Percentiles rank a stretch among this genome's conserved stretches.
Conservation (phyloP, 2,113 vertebrate genomes). For the Centropristis striata region DNA sequence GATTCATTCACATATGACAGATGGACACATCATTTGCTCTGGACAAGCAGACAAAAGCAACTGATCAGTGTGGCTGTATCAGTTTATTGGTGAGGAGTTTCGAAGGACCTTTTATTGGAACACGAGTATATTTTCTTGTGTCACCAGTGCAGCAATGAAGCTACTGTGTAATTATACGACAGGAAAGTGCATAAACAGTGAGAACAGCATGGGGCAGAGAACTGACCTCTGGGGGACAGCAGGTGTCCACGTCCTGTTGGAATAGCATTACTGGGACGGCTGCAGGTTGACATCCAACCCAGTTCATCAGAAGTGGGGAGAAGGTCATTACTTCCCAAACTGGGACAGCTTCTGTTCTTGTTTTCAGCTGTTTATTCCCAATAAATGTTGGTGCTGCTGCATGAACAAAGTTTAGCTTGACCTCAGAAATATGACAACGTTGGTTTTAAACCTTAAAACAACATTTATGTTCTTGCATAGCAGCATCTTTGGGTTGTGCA, state of each 20-base stretch:
- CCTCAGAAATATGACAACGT: not conserved
- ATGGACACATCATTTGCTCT: too few species aligned
- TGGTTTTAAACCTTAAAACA: not conserved
- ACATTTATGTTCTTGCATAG: too few species aligned
- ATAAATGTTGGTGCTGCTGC: not conserved
- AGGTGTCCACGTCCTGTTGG: constrained; percentile 28
- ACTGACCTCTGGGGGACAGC: constrained; percentile 14
- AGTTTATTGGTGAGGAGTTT: too few species aligned
- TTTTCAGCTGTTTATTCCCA: not conserved
- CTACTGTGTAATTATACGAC: not conserved
- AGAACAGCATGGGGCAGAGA: not conserved
- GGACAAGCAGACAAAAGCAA: too few species aligned
- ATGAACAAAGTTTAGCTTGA: too few species aligned
- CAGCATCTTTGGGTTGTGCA: not conserved
- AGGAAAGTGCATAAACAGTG: not conserved
- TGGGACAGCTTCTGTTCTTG: not conserved
- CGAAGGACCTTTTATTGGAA: not conserved
- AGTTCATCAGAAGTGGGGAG: not conserved
- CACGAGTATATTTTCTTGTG: not conserved
- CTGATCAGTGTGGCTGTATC: too few species aligned
- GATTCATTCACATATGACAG: too few species aligned
- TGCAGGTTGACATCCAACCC: not conserved
- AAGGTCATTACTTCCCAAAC: constrained; percentile 5
- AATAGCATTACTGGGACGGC: not conserved
- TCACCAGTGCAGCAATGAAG: not conserved